Percentiles rank a stretch among this genome's conserved stretches.
Conservation (phyloP, 2,113 vertebrate species). For the Ammodytes marinus region DNA sequence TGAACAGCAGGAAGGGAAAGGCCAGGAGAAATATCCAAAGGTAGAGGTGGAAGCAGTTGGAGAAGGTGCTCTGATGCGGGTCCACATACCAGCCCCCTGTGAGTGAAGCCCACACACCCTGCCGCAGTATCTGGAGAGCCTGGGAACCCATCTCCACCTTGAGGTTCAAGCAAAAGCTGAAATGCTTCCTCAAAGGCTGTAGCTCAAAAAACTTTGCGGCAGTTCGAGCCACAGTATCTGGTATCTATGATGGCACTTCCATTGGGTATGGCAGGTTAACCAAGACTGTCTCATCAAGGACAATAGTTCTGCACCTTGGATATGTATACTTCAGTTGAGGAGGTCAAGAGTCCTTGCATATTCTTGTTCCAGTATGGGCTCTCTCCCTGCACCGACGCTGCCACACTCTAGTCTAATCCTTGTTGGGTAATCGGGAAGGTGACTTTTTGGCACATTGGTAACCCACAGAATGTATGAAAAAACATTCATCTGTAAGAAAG, state of each 20-base stretch:
- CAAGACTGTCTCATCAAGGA: constrained; percentile 73
- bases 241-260: constrained; percentile 81
- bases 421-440: constrained; percentile 61
- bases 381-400: constrained; percentile 53
- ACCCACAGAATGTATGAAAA: constrained; percentile 67
- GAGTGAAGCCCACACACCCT: constrained; percentile 94
- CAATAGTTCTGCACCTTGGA: constrained; percentile 54
- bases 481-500: constrained; percentile 80
- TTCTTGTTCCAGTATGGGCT: constrained; percentile 62
- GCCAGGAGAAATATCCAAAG: constrained; percentile 93
- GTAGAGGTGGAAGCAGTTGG: constrained; percentile 95
- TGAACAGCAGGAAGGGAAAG: constrained; percentile 92
- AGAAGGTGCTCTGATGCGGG: constrained; percentile 95
- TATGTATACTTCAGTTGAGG: constrained; percentile 60
- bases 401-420: constrained; percentile 65
- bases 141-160: constrained; percentile 87
- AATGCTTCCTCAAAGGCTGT: constrained; percentile 57
- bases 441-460: constrained; percentile 82
- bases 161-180: constrained; percentile 57
- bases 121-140: constrained; percentile 92
- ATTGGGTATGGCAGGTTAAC: constrained; percentile 72
- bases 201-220: constrained; percentile 68
- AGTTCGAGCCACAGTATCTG: constrained; percentile 72
- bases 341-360: constrained; percentile 70
- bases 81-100: constrained; percentile 95